Base-by-base conservation (phyloP, 2,888 invertebrate genomes). In the Harpalus rufipes region DNA sequence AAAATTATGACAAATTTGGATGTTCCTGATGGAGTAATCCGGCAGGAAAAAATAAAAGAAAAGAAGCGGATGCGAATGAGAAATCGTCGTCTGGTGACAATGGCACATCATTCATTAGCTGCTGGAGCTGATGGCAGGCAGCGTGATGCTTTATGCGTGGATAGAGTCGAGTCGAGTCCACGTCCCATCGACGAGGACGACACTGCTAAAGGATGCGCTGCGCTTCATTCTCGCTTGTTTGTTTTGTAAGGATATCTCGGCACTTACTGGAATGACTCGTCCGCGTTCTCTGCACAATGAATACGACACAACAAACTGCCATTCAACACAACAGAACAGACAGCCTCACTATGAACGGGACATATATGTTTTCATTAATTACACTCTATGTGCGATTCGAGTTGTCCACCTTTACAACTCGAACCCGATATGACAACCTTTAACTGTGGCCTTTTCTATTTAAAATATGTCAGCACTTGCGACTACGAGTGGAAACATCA, bases 241-340 rank as follows among this genome's bases (percentile, higher is more conserved):
- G 88, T 87, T 87, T 87, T 87, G 88, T 87, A 86, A 85, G 86
- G 87, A 88, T 87, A 88, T 88, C 89, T 87, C 88, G 88, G 89
- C 89, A 90, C 90, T 90, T 89, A 89, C 88, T 88, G 87, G 89
- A 89, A 89, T 90, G 89, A 89, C 89, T 89, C 88, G 88, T 88
- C 87, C 89, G 87, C 74, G 83, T 56, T 87, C 88, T 87, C 87
- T 87, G 86, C 87, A 89, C 89, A 89, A 89, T 89, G 88, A 87
- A 88, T 88, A 87, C 87, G 87, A 86, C 84, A 85, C 86, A 86
- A 87, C 87, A 87, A 87, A 87, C 87, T 86, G 87, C 86, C 87
- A 86, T 87, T 87, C 87, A 87, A 87, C 87, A 16, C 8, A 6
- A 74, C 56, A 16, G 78, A 21, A 51, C n/a, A 44, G 44, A 44